Percentiles rank a stretch among this genome's conserved stretches.
Conservation (phyloP, 2,113 vertebrate species). For the Calypte anna region DNA sequence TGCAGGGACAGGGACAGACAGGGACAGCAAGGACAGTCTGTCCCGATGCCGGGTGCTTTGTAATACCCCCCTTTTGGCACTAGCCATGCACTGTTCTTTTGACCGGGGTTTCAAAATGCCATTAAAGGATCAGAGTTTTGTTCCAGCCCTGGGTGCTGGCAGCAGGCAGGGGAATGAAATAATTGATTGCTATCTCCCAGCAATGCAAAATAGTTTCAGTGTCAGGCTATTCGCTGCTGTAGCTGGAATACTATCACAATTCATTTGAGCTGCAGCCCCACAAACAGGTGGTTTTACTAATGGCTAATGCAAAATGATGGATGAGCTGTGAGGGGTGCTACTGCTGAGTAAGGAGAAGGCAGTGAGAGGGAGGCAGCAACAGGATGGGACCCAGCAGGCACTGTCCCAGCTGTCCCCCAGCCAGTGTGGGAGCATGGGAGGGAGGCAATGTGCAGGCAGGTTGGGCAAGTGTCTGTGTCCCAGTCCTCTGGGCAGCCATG, state of each 20-base stretch:
- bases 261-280: slow-evolving; percentile 66
- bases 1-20: background rate
- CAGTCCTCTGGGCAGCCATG: rapidly evolving
- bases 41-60: background rate
- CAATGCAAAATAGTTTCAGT: slow-evolving; percentile 67
- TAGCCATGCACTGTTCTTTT: background rate
- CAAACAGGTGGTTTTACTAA: slow-evolving; percentile 69
- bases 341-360: slow-evolving; percentile 73
- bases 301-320: slow-evolving; percentile 71
- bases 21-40: background rate
- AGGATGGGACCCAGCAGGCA: slow-evolving; percentile 20
- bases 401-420: background rate
- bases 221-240: slow-evolving; percentile 65
- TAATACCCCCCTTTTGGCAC: background rate
- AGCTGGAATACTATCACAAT: slow-evolving; percentile 73
- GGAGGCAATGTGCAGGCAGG: background rate
- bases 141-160: slow-evolving; percentile 14
- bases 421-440: background rate
- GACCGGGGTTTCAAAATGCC: background rate
- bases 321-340: slow-evolving; percentile 58
- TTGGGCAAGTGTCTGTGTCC: rapidly evolving
- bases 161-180: slow-evolving; percentile 55
- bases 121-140: slow-evolving; percentile 10
- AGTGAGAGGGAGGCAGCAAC: background rate
- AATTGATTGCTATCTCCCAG: slow-evolving; percentile 73